Evolutionary conservation across 1,140 invertebrate genomes (phyloP), one percentile per base, ranked within the genome.

Genomic region (Plectrocnemia conspersa): DNA sequence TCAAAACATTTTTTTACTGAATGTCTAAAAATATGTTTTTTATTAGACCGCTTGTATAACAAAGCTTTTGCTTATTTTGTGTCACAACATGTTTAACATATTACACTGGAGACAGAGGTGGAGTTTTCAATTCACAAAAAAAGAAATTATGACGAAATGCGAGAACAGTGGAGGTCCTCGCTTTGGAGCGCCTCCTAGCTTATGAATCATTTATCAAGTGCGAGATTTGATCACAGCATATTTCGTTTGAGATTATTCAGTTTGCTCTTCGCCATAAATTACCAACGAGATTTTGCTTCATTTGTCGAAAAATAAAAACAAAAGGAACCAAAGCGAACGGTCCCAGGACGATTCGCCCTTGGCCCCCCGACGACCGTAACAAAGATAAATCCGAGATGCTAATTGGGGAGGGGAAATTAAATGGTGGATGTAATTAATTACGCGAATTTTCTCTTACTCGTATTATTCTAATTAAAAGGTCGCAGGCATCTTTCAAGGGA

Each of bases 381-480:
- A 22, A 21, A 50, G 47, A 50, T 50, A 50, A 50, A 50, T 50
- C 47, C 33, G 32, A 13, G 33, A 29, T 32, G 18, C 47, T 50
- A 50, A 50, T 50, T 50, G 47, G 47, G 47, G 47, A 50, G 47
- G 47, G 47, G 47, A 50, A 50, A 50, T 50, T 50, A 50, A 50
- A 35, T 27, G 47, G 47, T 27, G 33, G 47, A 50, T 50, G 47
- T 50, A 50, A 50, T 50, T 50, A 50, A 50, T 50, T 50, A 50
- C 47, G 47, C 47, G 47, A 50, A 38, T 50, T 50, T 50, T 35
- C 38, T 35, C 25, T 50, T 38, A n/a, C 47, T 32, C 13, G 47
- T 50, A 50, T 50, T 50, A 50, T 50, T 50, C 47, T 50, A 50
- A 50, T 50, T 50, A 50, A 50, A 50, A 50, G 47, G 47, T 50